phyloP scores from a whole-genome alignment of 1,140 invertebrate species.

The Oppia nitens region DNA sequence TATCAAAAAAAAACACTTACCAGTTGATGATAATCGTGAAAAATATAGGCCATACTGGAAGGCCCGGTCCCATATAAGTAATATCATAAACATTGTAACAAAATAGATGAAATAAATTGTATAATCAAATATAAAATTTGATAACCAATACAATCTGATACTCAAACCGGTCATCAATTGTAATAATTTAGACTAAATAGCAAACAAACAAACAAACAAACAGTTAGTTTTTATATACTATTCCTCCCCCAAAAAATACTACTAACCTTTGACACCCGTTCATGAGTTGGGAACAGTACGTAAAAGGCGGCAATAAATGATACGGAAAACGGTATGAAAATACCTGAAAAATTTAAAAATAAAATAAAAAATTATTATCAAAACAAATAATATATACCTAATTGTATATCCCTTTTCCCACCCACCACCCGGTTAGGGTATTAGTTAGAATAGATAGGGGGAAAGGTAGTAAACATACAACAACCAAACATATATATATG shows the following conservation, averaged over 20 bases:
- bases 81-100: constrained; percentile 17
- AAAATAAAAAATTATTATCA: neutral
- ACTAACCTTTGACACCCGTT: constrained; percentile 20
- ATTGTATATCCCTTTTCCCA: too few species aligned
- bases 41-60: constrained; percentile 7
- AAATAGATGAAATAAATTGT: constrained; percentile 5
- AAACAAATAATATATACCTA: too few species aligned
- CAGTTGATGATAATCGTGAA: constrained; percentile 6
- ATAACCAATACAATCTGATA: constrained; percentile 14
- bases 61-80: constrained; percentile 12
- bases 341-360: neutral
- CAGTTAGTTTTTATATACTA: neutral
- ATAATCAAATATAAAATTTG: constrained; percentile 20
- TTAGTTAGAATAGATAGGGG: too few species aligned
- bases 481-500: too few species aligned
- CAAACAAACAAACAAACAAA: neutral
- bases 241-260: neutral
- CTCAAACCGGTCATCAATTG: constrained; percentile 19
- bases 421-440: too few species aligned
- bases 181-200: constrained; percentile 17
- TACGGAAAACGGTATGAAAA: constrained; percentile 19
- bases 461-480: too few species aligned
- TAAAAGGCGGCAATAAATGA: constrained; percentile 19
- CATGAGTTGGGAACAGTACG: constrained; percentile 20
- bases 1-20: neutral